Base-by-base conservation (phyloP, 2,888 invertebrate species). In the Tipula lateralis region DNA sequence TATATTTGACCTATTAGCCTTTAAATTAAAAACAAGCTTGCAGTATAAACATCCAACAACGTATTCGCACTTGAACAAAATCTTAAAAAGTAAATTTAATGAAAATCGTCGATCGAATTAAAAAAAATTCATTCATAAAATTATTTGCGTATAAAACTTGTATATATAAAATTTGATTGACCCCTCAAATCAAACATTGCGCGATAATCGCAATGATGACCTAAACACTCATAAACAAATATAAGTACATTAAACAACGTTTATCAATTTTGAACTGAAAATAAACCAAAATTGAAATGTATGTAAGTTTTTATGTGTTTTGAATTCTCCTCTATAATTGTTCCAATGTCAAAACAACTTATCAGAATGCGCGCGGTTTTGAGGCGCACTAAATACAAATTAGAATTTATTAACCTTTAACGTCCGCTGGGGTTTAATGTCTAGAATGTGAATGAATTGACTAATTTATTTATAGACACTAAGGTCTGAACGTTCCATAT, bases 111-210 rank as follows among this genome's bases (percentile, higher is more conserved):
- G 66, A 66, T 66, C 24, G 44, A n/a, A 3, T 44, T 44, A 9
- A 66, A 66, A 66, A 66, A 66, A 24, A 66, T 66, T 66, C 66
- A 66, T 66, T 66, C 66, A 66, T 66, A 66, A 66, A 66, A 66
- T 66, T 19, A 24, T 66, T 66, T 66, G 66, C 66, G 66, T 24
- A 24, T 24, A 24, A 44, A 44, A 16, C n/a, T 16, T 16, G 7
- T 39, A 12, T 44, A 16, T 7, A 66, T 1, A 66, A 66, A 24
- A 66, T 66, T 19, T 24, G 24, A 9, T 66, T 66, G 66, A 7
- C 13, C 9, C 24, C 24, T 66, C 66, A 66, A n/a, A 66, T 50
- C 66, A 66, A 66, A 66, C 24, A 66, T 66, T 19, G 24, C 24
- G 66, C 9, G 66, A 66, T 66, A 66, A 66, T 66, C 66, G 12